Conservation (phyloP, 2,888 invertebrate genomes). For the Papilio gigon region DNA sequence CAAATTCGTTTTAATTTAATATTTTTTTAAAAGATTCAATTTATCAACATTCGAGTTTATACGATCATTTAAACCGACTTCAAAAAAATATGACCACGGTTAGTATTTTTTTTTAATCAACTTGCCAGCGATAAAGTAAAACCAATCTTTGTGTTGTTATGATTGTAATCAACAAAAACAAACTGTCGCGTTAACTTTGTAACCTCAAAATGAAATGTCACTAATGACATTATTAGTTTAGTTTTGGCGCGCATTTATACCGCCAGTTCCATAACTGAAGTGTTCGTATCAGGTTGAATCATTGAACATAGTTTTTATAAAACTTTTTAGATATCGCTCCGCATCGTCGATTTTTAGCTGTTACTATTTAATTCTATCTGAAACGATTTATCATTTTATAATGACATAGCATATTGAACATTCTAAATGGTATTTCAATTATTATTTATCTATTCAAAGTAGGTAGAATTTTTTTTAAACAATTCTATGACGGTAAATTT, state of each 20-base stretch:
- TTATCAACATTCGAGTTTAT: slow-evolving; percentile 4
- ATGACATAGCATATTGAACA: background rate
- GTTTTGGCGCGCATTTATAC: slow-evolving; percentile 2
- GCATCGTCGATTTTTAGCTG: background rate
- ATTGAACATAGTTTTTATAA: background rate
- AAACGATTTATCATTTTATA: background rate
- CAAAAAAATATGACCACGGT: slow-evolving; percentile 1
- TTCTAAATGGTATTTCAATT: background rate
- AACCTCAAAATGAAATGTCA: slow-evolving; percentile 4
- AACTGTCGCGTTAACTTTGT: background rate
- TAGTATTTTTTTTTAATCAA: background rate
- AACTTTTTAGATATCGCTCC: background rate
- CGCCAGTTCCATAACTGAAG: background rate
- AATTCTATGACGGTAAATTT: no score
- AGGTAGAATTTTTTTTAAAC: no score
- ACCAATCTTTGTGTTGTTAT: background rate
- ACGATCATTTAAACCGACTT: slow-evolving; percentile 13
- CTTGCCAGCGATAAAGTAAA: background rate
- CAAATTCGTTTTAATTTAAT: background rate
- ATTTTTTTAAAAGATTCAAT: slow-evolving; percentile 12
- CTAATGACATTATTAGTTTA: background rate
- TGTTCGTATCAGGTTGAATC: background rate
- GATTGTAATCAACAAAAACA: background rate
- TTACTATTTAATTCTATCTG: background rate
- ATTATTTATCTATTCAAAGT: background rate